Percentiles rank a stretch among this genome's conserved stretches.
Conservation (phyloP, 2,888 invertebrate genomes). For the Sminthurinus aureus region DNA sequence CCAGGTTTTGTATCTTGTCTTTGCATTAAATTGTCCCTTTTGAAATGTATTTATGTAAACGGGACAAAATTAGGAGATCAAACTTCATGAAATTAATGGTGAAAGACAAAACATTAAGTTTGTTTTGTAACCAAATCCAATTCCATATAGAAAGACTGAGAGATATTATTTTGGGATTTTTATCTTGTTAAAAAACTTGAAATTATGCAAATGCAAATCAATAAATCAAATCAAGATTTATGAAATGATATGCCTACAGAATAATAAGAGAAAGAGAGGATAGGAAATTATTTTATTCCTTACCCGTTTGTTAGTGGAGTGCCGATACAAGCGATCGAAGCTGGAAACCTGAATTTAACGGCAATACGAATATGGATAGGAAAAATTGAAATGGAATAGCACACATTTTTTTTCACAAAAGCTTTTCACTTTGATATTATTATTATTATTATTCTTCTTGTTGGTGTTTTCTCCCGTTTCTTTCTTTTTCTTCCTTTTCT, state of each 20-base stretch:
- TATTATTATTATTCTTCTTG: not conserved
- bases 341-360: conserved; percentile 18
- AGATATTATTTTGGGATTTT: too few relatives aligned
- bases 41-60: too few relatives aligned
- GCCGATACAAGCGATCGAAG: conserved; percentile 14
- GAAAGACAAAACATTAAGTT: too few relatives aligned
- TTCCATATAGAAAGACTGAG: too few relatives aligned
- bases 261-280: not conserved
- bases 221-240: too few relatives aligned
- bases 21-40: too few relatives aligned
- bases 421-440: not conserved
- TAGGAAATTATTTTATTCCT: not conserved
- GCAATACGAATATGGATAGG: not conserved
- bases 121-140: too few relatives aligned
- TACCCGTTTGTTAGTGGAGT: conserved; percentile 19
- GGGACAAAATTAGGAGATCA: too few relatives aligned
- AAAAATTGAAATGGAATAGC: conserved; percentile 7
- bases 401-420: conserved; percentile 16
- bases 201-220: too few relatives aligned
- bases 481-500: not conserved
- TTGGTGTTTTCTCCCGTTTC: not conserved
- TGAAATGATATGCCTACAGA: not conserved
- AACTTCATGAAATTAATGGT: too few relatives aligned
- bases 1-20: too few relatives aligned
- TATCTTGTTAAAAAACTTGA: too few relatives aligned